Evolutionary conservation across 2,888 invertebrate species (phyloP).

Genomic region (Caenorhabditis afra): DNA sequence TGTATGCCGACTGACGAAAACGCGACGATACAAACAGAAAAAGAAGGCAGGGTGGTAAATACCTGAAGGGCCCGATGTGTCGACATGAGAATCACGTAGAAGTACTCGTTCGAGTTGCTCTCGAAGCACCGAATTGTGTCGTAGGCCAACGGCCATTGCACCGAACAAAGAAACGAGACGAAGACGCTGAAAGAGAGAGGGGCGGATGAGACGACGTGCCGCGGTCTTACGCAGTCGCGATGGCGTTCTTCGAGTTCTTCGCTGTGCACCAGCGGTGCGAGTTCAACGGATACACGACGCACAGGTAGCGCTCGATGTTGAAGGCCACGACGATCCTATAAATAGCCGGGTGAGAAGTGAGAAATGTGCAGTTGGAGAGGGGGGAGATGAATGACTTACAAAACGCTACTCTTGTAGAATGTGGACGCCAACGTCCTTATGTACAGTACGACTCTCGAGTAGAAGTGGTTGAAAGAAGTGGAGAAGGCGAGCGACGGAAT

Average conservation of each 20-base stretch:
- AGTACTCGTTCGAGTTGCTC: constrained; percentile 61
- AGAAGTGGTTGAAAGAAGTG: constrained; percentile 68
- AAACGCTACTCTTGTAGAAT: constrained; percentile 79
- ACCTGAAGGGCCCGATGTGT: constrained; percentile 56
- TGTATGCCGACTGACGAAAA: background rate
- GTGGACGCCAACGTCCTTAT: constrained; percentile 79
- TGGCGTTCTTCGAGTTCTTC: constrained; percentile 69
- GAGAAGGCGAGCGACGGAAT: constrained; percentile 71
- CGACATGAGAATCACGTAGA: constrained; percentile 74
- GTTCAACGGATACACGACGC: constrained; percentile 79
- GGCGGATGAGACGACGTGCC: background rate
- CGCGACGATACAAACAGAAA: constrained; percentile 24
- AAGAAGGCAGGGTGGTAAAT: constrained; percentile 16
- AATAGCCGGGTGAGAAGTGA: constrained; percentile 2
- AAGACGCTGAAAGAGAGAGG: constrained; percentile 40
- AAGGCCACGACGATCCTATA: constrained; percentile 80
- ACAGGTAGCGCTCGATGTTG: constrained; percentile 80
- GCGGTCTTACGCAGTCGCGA: constrained; percentile 63
- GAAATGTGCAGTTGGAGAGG: background rate
- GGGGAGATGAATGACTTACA: constrained; percentile 70
- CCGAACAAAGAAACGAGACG: constrained; percentile 75
- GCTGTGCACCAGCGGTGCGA: constrained; percentile 76
- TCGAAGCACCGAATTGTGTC: constrained; percentile 73
- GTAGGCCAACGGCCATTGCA: constrained; percentile 80
- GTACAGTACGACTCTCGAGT: constrained; percentile 75